Evolutionary conservation across 2,888 invertebrate species (phyloP), one percentile per base, ranked within the genome.

Genomic region (Frankliniella intonsa): DNA sequence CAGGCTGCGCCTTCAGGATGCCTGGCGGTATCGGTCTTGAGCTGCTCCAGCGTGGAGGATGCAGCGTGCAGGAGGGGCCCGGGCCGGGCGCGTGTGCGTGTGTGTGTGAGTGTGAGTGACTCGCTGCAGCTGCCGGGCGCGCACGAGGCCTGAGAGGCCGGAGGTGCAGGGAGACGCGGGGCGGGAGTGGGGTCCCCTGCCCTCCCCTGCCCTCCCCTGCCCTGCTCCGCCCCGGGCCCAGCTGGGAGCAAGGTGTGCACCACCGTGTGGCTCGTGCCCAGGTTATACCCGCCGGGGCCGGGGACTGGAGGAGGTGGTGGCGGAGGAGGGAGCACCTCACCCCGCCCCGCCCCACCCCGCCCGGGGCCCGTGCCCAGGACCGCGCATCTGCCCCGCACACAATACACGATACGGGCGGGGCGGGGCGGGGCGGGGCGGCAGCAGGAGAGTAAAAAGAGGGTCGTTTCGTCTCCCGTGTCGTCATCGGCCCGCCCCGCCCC

Each of bases 251-350:
- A 76, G 69, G 69, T 76, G 69, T 76, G 22, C 69, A 25, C 69
- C 69, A 25, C 69, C 25, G 62, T 17, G 55, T 22, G 69, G 69
- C 69, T 76, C 69, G 69, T 76, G 69, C 69, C 69, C 69, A 76
- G 69, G 69, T 76, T 55, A 19, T 14, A 55, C 19, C 55, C 19
- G 19, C 55, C 55, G 55, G 55, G 38, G 38, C 38, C 38, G 38
- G 38, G 38, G 38, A 5, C 38, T 5, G 38, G 38, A 62, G 62
- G 62, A 62, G 62, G 17, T 17, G 62, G 17, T 7, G 62, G 38
- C 38, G 38, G 17, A 14, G 62, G 55, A 17, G 55, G 55, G 55
- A 17, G 55, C 55, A 55, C 19, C 62, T n/a, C 55, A 2, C 62
- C 62, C 62, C 19, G 62, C 19, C 12, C 62, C 62, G 17, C 62